Evolutionary conservation across 2,113 vertebrate species (phyloP), one percentile per base, ranked within the genome.

Genomic region (Pygoscelis antarcticus): DNA sequence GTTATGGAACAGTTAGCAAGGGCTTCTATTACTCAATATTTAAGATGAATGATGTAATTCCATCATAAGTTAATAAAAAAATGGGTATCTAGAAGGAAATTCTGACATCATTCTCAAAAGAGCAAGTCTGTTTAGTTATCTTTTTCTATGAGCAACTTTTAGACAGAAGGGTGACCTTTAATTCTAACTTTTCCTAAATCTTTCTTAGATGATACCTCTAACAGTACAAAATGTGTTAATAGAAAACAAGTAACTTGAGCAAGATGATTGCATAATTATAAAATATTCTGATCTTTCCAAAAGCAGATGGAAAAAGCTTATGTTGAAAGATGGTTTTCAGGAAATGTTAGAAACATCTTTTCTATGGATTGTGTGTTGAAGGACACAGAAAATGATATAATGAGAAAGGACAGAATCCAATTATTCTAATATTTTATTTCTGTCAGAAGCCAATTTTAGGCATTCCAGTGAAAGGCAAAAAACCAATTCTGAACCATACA

Each of bases 371-470:
- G 38, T 76, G 62, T 55, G 79, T 55, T 94, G 82, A 94, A 89
- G 82, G 68, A 94, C 91, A 80, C 32, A 93, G 52, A 86, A 93
- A 91, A 62, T 77, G 51, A 94, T 87, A 85, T 88, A 90, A 97
- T 86, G 46, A 96, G 78, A 96, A 93, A 83, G 68, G 94, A 93
- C 91, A 93, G 89, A 95, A 93, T 74, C 40, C 77, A 95, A 96
- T 92, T 91, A 96, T 88, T 91, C 78, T 77, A 93, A 42, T 87
- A 93, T 66, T 79, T 74, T 85, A 72, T 76, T 78, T 91, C 89
- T 91, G n/a, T 87, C 58, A 91, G 87, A 91, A 89, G 84, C 70
- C 93, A 91, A 87, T 87, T 93, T 93, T 51, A 85, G 29, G 40
- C 57, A 94, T 95, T 91, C 92, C 78, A 97, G 15, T 34, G 70